A percentile compares a stretch with the other conserved stretches of the same genome.
Evolutionary conservation across 2,113 vertebrate genomes (phyloP).

Genomic region (Casuarius casuarius): DNA sequence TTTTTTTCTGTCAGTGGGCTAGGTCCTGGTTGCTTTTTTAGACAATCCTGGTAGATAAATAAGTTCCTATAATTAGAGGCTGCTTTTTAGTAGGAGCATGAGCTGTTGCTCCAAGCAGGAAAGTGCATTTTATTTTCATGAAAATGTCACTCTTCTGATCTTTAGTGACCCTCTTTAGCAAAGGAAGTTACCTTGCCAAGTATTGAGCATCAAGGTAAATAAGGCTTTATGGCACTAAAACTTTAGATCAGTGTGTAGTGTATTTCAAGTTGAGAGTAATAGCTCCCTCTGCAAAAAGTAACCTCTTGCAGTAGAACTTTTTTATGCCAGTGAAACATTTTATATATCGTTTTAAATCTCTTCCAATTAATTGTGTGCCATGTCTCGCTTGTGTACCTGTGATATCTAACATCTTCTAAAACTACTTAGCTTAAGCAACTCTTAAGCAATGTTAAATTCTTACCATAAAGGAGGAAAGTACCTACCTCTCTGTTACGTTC

Average conservation of each 20-base stretch:
- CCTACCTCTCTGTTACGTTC: background rate
- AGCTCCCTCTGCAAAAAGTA: background rate
- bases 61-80: background rate
- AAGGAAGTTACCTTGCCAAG: background rate
- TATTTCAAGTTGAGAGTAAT: background rate
- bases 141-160: background rate
- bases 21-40: background rate
- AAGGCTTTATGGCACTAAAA: background rate
- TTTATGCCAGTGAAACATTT: background rate
- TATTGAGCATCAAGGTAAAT: background rate
- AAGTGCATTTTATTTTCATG: background rate
- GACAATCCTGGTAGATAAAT: constrained; percentile 3
- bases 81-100: background rate
- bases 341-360: background rate
- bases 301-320: background rate
- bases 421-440: background rate
- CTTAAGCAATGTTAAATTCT: background rate
- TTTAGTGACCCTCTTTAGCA: background rate
- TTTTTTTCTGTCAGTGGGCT: background rate
- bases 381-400: background rate
- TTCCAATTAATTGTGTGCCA: background rate
- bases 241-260: background rate
- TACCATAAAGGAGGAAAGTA: background rate
- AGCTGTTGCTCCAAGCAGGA: background rate
- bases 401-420: background rate